A percentile compares a stretch with the other conserved stretches of the same genome.
Evolutionary conservation across 2,888 invertebrate species (phyloP).

Genomic region (Tenthredo livida): DNA sequence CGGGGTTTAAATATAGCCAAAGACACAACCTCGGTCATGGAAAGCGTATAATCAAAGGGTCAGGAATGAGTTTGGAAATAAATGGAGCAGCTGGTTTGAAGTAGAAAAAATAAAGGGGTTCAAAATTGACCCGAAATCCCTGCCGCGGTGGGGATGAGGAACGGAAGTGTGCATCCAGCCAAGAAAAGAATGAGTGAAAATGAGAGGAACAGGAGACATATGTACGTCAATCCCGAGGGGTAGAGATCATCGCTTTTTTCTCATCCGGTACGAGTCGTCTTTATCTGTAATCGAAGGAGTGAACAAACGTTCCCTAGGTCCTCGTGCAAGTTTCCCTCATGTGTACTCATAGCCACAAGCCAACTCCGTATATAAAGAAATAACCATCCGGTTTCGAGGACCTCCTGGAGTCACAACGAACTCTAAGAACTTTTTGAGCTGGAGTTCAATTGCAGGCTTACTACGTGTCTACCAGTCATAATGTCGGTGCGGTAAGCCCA

Average conservation of each 20-base stretch:
- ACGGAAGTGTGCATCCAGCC: neutral
- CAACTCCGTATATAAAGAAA: neutral
- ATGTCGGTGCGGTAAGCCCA: neutral
- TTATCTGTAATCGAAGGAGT: neutral
- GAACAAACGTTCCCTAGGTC: neutral
- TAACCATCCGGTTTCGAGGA: neutral
- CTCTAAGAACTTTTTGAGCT: neutral
- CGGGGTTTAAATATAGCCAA: conserved; percentile 27
- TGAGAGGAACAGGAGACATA: neutral
- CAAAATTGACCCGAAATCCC: neutral
- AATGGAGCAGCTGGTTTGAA: neutral
- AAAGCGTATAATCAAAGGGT: conserved; percentile 17
- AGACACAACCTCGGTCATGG: conserved; percentile 37
- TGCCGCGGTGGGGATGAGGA: neutral
- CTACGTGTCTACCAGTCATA: neutral
- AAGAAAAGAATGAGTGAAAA: neutral
- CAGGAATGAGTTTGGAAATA: conserved; percentile 19
- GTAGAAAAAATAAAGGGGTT: neutral
- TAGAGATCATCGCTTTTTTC: neutral
- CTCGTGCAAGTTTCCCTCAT: neutral
- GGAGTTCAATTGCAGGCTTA: neutral
- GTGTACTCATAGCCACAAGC: neutral
- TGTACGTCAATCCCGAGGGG: conserved; percentile 8
- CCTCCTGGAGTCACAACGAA: conserved; percentile 32
- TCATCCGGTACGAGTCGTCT: neutral